Percentiles rank a stretch among this genome's conserved stretches.
Conservation (phyloP, 2,113 vertebrate genomes). For the Cheilinus undulatus region DNA sequence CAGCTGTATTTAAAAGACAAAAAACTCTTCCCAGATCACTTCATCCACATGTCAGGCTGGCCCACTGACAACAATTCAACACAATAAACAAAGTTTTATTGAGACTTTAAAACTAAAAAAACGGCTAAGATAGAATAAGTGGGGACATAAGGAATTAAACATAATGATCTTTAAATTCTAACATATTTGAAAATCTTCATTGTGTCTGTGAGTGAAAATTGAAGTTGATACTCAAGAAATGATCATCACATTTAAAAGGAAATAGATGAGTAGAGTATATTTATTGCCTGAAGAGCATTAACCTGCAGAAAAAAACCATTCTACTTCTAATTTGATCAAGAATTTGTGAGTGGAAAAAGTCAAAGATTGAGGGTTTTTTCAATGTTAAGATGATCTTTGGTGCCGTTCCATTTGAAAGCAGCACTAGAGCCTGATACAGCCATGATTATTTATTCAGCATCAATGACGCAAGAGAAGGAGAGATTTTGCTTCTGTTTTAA, state of each 20-base stretch:
- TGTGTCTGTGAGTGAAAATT: constrained; percentile 1
- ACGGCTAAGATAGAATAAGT: not conserved
- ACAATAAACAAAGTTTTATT: not conserved
- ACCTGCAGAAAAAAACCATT: not conserved
- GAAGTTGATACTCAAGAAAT: not conserved
- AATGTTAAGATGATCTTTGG: not conserved
- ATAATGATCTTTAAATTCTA: not conserved
- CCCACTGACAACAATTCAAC: not conserved
- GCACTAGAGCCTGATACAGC: not conserved
- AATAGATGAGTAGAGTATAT: too few relatives aligned
- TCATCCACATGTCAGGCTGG: constrained; percentile 2
- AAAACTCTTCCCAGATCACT: constrained; percentile 13
- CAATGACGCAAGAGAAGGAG: not conserved
- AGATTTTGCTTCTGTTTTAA: not conserved
- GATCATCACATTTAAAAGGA: not conserved
- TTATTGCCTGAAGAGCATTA: too few relatives aligned
- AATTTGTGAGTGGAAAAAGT: too few relatives aligned
- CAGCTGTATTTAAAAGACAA: constrained; percentile 6
- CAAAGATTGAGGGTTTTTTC: too few relatives aligned
- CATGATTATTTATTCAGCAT: constrained; percentile 4
- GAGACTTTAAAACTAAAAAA: not conserved
- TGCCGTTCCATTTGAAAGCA: not conserved
- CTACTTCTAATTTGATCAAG: too few relatives aligned
- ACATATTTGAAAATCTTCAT: constrained; percentile 18
- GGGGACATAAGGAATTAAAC: not conserved